phyloP scores from a whole-genome alignment of 2,797 vertebrate genomes.

The Parotocinclus haroldoi region DNA sequence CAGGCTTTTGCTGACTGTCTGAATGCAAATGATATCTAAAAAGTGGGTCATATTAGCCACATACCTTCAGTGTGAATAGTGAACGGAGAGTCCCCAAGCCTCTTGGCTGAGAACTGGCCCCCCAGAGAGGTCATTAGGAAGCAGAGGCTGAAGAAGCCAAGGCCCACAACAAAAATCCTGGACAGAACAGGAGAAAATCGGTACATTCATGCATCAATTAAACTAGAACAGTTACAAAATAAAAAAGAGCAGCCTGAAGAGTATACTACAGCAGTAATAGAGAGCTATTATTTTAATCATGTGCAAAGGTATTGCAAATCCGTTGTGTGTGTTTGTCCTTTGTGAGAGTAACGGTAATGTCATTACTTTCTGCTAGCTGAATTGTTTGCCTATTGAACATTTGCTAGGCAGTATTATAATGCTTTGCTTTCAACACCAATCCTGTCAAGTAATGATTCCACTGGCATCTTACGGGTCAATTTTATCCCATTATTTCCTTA shows the following conservation, averaged over 20 bases:
- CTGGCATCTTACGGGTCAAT: too few relatives aligned
- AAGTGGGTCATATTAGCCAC: slow-evolving; percentile 3
- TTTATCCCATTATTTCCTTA: too few relatives aligned
- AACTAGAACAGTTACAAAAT: slow-evolving; percentile 10
- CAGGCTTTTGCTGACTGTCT: not conserved
- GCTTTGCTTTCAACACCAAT: too few relatives aligned
- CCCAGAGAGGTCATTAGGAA: slow-evolving; percentile 97
- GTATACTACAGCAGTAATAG: not conserved
- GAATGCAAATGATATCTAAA: not conserved
- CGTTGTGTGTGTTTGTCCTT: too few relatives aligned
- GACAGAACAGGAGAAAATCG: slow-evolving; percentile 11
- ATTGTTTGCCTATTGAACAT: too few relatives aligned
- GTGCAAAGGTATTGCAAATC: too few relatives aligned
- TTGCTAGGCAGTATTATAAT: too few relatives aligned
- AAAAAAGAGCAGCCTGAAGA: slow-evolving; percentile 1
- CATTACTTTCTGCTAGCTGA: too few relatives aligned
- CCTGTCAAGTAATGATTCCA: too few relatives aligned
- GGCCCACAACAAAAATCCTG: slow-evolving; percentile 94
- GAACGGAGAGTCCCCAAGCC: slow-evolving; percentile 87
- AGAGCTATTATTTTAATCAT: too few relatives aligned
- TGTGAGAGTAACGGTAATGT: too few relatives aligned
- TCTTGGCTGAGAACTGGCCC: slow-evolving; percentile 89
- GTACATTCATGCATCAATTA: slow-evolving; percentile 12
- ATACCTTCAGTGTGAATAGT: slow-evolving; percentile 90
- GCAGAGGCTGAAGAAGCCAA: slow-evolving; percentile 96